Conservation (phyloP, 2,888 invertebrate genomes). For the Caenorhabditis sinica region DNA sequence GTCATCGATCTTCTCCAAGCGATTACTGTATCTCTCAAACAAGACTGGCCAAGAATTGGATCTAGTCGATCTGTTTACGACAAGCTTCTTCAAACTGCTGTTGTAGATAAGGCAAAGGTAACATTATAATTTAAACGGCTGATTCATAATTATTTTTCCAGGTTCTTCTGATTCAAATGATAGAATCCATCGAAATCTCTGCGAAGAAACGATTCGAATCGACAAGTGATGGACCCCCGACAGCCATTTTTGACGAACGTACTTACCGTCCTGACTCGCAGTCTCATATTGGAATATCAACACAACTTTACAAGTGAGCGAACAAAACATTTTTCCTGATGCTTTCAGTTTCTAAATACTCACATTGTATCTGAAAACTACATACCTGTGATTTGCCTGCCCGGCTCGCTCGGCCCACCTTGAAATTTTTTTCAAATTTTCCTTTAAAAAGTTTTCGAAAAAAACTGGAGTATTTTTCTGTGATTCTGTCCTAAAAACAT, state of each 20-base stretch:
- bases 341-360: too few species aligned
- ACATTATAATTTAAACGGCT: not conserved
- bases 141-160: slow-evolving; percentile 4
- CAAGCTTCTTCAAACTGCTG: slow-evolving; percentile 62
- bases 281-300: slow-evolving; percentile 62
- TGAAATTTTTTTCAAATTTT: too few species aligned
- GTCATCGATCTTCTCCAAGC: slow-evolving; percentile 80
- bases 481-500: too few species aligned
- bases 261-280: slow-evolving; percentile 62
- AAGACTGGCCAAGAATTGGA: slow-evolving; percentile 77
- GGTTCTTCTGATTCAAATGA: slow-evolving; percentile 51
- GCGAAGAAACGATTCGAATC: slow-evolving; percentile 48
- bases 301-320: slow-evolving; percentile 56
- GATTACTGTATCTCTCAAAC: slow-evolving; percentile 71
- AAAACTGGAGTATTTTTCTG: too few species aligned
- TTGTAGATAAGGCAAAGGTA: slow-evolving; percentile 70
- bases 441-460: too few species aligned
- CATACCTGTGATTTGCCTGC: too few species aligned
- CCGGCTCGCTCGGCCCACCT: too few species aligned
- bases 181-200: slow-evolving; percentile 48
- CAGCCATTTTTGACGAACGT: slow-evolving; percentile 55
- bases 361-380: too few species aligned
- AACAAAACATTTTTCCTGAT: not conserved
- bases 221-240: slow-evolving; percentile 54
- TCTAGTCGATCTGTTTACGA: slow-evolving; percentile 69